phyloP scores from a whole-genome alignment of 2,113 vertebrate genomes.

The Laticauda laticaudata region DNA sequence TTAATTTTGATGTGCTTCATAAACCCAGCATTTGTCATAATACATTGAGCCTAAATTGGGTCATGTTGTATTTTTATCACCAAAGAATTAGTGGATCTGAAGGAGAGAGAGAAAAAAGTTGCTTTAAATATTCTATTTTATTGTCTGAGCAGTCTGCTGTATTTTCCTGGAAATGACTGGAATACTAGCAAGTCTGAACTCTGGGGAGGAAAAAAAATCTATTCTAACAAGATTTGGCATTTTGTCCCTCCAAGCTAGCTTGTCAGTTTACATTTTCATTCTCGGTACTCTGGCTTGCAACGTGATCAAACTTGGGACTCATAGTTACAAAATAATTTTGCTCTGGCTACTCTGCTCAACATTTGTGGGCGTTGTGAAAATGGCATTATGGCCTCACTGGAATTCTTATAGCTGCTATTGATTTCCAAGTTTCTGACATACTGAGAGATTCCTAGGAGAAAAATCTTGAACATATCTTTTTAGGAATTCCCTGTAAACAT shows the following conservation, averaged over 20 bases:
- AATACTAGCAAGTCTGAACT: not conserved
- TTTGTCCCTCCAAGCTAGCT: not conserved
- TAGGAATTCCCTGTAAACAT: not conserved
- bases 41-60: not conserved
- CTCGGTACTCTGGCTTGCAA: not conserved
- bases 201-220: too few species aligned
- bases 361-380: not conserved
- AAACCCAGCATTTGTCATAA: not conserved
- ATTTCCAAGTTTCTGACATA: not conserved
- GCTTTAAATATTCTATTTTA: not conserved
- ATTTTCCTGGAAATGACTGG: not conserved
- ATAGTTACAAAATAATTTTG: not conserved
- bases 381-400: not conserved
- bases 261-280: slow-evolving; percentile 27
- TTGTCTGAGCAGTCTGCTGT: not conserved
- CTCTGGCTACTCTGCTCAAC: not conserved
- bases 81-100: not conserved
- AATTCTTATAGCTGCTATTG: not conserved
- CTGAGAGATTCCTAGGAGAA: not conserved
- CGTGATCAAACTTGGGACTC: not conserved
- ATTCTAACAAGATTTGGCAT: slow-evolving; percentile 2
- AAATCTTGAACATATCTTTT: not conserved
- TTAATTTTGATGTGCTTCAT: not conserved
- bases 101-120: too few species aligned
- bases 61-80: not conserved